These are phyloP conservation scores for Oreochromis mossambicus DNA, from an alignment of 2,797 vertebrate species.

Conservation along the genomic window DNA sequence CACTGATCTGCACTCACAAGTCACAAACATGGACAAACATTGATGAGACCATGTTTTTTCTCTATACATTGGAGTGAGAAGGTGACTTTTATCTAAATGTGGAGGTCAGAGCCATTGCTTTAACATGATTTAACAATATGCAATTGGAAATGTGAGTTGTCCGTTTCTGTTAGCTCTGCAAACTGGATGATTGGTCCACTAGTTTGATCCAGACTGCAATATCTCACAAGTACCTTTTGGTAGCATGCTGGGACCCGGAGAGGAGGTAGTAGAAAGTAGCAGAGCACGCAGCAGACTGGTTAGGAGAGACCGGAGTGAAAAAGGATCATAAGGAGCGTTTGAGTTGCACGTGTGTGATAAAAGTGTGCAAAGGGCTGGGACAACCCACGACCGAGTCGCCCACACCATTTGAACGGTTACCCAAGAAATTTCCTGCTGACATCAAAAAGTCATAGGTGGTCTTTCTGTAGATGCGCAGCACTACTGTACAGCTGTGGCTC, in stretches of 20 bases:
- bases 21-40: background rate
- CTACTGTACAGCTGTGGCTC: background rate
- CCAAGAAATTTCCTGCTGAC: background rate
- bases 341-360: background rate
- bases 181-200: background rate
- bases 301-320: rapidly evolving
- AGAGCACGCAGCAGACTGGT: background rate
- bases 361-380: background rate
- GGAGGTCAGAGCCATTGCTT: background rate
- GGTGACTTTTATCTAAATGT: background rate
- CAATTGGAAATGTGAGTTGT: rapidly evolving
- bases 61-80: background rate
- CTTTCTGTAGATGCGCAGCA: background rate
- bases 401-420: background rate
- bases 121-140: background rate
- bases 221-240: background rate
- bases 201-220: background rate
- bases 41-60: background rate
- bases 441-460: background rate
- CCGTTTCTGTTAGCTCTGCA: rapidly evolving
- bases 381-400: rapidly evolving
- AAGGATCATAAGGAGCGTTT: background rate
- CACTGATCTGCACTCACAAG: background rate
- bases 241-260: background rate
- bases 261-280: background rate